Evolutionary conservation across 2,113 vertebrate species (phyloP), one percentile per base, ranked within the genome.

Genomic region (Trachemys scripta): DNA sequence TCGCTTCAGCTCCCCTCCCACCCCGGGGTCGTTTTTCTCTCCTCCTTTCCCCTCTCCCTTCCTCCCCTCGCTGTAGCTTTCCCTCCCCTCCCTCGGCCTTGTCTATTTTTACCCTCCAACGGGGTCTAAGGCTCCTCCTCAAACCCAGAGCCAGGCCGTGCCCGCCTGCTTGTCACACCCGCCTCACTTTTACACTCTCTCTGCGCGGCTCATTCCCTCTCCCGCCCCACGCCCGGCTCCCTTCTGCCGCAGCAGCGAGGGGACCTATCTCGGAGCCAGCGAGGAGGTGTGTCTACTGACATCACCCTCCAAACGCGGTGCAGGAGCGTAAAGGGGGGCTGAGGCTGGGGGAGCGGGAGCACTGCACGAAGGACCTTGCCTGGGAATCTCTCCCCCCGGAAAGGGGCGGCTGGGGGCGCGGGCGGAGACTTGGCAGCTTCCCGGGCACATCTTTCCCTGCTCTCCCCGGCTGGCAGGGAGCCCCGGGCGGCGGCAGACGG

Each of bases 241-340:
- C 53, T 54, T 54, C 53, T 31, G 29, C 59, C 6, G 59, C 29
- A 14, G 59, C 59, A 62, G 59, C 59, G 11, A 31, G 59, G 59
- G 35, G 59, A 62, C 59, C 59, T 5, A 35, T 53, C 62, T 85
- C 87, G 59, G 20, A 83, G 90, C 29, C 82, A 79, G 22, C 45
- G 50, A 86, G 84, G 92, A 83, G 92, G 92, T 82, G 87, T 85
- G 87, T 78, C 82, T 82, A 51, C 93, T 92, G 90, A 89, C 90
- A 92, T 94, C 79, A 79, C 84, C 80, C 38, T 53, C 80, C 49
- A 76, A 92, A 89, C 79, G 80, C 50, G 35, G 88, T 35, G 56
- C 87, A 78, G 87, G 62, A 54, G 82, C 78, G 90, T 57, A 38
- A 79, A 51, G 59, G 47, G 47, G 50, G 82, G 38, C 59, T 4